Percentiles rank a stretch among this genome's conserved stretches.
Evolutionary conservation across 1,140 invertebrate species (phyloP).

Genomic region (Kradibia gibbosae): DNA sequence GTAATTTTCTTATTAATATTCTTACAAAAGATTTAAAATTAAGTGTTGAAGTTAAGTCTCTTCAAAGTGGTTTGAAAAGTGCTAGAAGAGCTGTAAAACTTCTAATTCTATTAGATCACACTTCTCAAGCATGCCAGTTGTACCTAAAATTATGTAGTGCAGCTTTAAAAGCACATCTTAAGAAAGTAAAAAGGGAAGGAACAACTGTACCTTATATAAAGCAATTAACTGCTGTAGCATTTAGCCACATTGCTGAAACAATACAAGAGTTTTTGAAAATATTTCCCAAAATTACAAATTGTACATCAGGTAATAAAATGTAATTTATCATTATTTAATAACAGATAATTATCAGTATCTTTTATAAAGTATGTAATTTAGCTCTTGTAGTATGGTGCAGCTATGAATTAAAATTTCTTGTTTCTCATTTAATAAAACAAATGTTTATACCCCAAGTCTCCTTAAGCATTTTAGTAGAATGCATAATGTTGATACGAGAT

Average conservation of each 20-base stretch:
- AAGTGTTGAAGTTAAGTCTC: constrained; percentile 85
- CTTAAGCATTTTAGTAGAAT: constrained; percentile 87
- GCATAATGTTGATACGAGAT: constrained; percentile 83
- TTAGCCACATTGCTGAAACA: constrained; percentile 90
- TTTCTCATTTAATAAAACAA: constrained; percentile 87
- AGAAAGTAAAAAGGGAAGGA: constrained; percentile 90
- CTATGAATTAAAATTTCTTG: constrained; percentile 87
- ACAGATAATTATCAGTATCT: no score
- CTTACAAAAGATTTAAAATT: constrained; percentile 91
- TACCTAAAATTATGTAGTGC: constrained; percentile 90
- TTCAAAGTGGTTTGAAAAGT: constrained; percentile 88
- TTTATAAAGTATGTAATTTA: no score
- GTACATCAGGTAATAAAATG: constrained; percentile 77
- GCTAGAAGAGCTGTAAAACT: constrained; percentile 88
- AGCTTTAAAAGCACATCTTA: constrained; percentile 86
- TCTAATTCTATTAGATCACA: constrained; percentile 88
- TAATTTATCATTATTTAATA: constrained; percentile 3
- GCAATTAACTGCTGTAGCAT: constrained; percentile 89
- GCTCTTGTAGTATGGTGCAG: constrained; percentile 94
- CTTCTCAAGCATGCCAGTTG: constrained; percentile 85
- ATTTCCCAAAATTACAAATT: constrained; percentile 83
- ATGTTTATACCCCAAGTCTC: constrained; percentile 93
- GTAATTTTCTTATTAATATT: constrained; percentile 86
- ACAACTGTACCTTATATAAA: constrained; percentile 88
- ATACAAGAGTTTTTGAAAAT: constrained; percentile 88